phyloP scores from a whole-genome alignment of 2,113 vertebrate genomes.

The Perognathus longimembris region DNA sequence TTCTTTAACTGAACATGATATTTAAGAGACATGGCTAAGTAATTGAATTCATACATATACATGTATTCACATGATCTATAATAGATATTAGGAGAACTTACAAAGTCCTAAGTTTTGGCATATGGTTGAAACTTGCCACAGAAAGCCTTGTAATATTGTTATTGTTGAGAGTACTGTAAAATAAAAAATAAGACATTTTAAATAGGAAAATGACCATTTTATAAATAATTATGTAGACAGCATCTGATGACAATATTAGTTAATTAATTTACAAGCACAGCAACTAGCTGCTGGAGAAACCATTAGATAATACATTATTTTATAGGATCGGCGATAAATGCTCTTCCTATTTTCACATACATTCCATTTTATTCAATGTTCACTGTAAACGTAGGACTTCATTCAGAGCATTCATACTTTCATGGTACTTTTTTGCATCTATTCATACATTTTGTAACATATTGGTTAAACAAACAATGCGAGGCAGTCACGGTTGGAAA shows the following conservation, averaged over 20 bases:
- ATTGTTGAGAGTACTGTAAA: conserved; percentile 97
- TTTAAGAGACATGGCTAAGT: neutral
- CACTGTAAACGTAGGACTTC: neutral
- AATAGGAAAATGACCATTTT: conserved; percentile 8
- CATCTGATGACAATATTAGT: neutral
- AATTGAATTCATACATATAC: conserved; percentile 39
- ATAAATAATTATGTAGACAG: neutral
- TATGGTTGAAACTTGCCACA: conserved; percentile 99
- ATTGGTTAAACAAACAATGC: neutral
- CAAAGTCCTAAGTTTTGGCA: conserved; percentile 99
- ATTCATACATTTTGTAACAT: neutral
- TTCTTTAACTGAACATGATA: neutral
- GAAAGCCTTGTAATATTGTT: conserved; percentile 98
- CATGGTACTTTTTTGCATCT: neutral
- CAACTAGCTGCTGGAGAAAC: neutral
- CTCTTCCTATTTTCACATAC: neutral
- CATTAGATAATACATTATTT: neutral
- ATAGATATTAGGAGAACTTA: conserved; percentile 87
- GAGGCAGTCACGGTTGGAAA: neutral
- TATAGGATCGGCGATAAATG: neutral
- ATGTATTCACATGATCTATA: neutral
- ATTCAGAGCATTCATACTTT: neutral
- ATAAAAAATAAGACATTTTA: conserved; percentile 73
- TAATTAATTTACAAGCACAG: neutral
- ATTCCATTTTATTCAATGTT: neutral